phyloP scores from a whole-genome alignment of 2,888 invertebrate genomes.

The Phyllotreta cruciferae region DNA sequence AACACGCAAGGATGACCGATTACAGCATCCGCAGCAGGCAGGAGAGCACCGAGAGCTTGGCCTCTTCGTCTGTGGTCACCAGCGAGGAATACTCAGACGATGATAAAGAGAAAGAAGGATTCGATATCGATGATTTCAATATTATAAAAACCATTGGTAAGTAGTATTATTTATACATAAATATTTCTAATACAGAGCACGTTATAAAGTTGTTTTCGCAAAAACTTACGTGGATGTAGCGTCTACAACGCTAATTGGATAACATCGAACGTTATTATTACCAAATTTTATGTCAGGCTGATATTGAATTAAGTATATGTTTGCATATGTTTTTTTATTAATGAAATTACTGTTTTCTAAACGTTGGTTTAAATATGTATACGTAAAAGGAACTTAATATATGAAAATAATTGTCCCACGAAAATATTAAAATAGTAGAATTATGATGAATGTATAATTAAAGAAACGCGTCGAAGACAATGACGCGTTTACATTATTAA shows the following conservation, averaged over 20 bases:
- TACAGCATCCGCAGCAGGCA: constrained; percentile 54
- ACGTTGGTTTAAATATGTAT: too few species aligned
- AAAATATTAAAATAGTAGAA: too few species aligned
- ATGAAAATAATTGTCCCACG: too few species aligned
- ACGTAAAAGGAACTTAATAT: too few species aligned
- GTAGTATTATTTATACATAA: constrained; percentile 52
- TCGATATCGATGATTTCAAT: constrained; percentile 78
- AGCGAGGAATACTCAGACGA: constrained; percentile 67
- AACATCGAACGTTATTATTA: too few species aligned
- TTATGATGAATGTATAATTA: too few species aligned
- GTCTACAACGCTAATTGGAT: background rate
- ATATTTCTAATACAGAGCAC: background rate
- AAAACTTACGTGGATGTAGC: background rate
- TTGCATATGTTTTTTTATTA: too few species aligned
- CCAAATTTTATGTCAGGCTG: too few species aligned
- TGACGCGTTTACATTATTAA: too few species aligned
- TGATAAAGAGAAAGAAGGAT: constrained; percentile 61
- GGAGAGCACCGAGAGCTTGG: constrained; percentile 58
- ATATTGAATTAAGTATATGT: too few species aligned
- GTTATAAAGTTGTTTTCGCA: background rate
- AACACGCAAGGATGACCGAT: constrained; percentile 46
- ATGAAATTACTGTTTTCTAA: too few species aligned
- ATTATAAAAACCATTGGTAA: constrained; percentile 88
- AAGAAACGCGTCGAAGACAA: too few species aligned
- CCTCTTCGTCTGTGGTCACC: constrained; percentile 54